Conservation (phyloP, 2,888 invertebrate genomes). For the Erpobdella octoculata region DNA sequence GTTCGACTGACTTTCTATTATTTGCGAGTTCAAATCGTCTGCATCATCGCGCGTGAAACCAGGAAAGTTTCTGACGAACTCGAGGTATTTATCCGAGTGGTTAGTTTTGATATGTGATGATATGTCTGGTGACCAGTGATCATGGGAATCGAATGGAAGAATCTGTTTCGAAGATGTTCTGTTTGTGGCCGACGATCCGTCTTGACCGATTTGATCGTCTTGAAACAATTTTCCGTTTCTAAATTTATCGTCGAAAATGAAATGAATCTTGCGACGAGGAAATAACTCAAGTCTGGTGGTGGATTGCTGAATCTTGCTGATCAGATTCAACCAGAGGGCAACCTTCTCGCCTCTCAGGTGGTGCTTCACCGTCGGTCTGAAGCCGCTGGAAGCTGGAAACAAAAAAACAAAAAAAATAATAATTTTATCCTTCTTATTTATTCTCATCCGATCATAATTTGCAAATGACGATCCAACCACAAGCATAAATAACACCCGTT, state of each 20-base stretch:
- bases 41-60: background rate
- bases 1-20: too few species aligned
- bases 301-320: background rate
- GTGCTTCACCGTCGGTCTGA: background rate
- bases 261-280: background rate
- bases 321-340: background rate
- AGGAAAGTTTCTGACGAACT: background rate
- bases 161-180: background rate
- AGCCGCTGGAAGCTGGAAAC: too few species aligned
- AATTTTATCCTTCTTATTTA: too few species aligned
- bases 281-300: background rate
- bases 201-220: too few species aligned
- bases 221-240: too few species aligned
- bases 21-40: background rate
- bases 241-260: too few species aligned
- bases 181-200: background rate
- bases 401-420: too few species aligned
- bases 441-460: too few species aligned
- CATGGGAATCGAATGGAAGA: background rate
- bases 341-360: constrained; percentile 1
- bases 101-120: background rate
- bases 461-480: too few species aligned
- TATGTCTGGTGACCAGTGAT: background rate
- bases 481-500: too few species aligned
- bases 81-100: background rate